Percentiles rank a stretch among this genome's conserved stretches.
These are phyloP conservation scores for Blomia tropicalis DNA, from an alignment of 2,888 invertebrate species.

Conservation along the genomic window DNA sequence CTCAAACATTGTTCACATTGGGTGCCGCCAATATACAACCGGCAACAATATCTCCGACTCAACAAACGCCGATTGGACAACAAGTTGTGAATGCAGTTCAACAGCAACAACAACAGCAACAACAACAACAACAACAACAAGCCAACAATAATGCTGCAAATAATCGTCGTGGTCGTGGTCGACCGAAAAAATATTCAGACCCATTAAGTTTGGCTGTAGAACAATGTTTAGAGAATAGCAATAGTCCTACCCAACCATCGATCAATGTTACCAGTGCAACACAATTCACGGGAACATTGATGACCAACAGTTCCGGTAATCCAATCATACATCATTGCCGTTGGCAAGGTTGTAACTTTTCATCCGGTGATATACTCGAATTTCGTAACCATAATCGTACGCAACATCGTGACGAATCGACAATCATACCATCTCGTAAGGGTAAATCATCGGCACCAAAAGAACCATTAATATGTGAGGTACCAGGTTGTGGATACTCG, in stretches of 20 bases:
- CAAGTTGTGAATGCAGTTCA: not conserved
- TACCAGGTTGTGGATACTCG: constrained; percentile 10
- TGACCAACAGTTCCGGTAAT: not conserved
- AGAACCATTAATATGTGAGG: not conserved
- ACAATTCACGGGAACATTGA: not conserved
- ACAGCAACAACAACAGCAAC: constrained; percentile 4
- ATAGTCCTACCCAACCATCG: constrained; percentile 12
- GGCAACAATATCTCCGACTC: not conserved
- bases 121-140: not conserved
- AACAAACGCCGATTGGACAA: not conserved
- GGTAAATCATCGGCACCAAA: constrained; percentile 11
- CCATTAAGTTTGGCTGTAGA: constrained; percentile 6
- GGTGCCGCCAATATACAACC: not conserved
- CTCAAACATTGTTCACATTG: not conserved
- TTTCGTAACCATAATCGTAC: constrained; percentile 15
- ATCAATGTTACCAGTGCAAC: not conserved
- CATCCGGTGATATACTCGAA: not conserved
- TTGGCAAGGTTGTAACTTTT: constrained; percentile 6
- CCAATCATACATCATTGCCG: constrained; percentile 3
- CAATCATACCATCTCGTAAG: constrained; percentile 13
- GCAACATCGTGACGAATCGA: constrained; percentile 16
- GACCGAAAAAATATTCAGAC: constrained; percentile 14
- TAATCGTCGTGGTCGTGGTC: not conserved
- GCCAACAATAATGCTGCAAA: not conserved
- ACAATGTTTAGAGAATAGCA: constrained; percentile 13